These are phyloP conservation scores for Tenodera sinensis DNA, from an alignment of 2,888 invertebrate species.

Conservation along the genomic window DNA sequence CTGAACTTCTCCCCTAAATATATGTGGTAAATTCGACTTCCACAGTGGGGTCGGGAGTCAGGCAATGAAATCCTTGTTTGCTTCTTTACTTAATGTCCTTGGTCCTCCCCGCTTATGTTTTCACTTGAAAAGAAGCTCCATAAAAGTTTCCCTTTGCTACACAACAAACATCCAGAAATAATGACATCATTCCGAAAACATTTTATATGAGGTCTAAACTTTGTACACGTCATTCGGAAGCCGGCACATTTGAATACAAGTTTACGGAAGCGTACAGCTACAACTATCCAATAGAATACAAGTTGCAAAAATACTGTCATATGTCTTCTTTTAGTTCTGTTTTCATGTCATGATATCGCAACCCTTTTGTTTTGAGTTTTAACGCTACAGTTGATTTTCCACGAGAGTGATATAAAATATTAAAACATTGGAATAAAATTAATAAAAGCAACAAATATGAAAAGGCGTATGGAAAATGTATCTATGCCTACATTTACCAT, in stretches of 20 bases:
- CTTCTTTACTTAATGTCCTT: not conserved
- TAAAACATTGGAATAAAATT: too few relatives aligned
- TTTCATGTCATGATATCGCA: too few relatives aligned
- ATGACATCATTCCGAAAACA: not conserved
- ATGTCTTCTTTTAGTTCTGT: not conserved
- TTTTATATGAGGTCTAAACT: not conserved
- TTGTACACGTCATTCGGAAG: not conserved
- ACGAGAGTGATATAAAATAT: too few relatives aligned
- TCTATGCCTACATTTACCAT: too few relatives aligned
- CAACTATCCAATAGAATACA: not conserved
- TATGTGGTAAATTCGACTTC: not conserved
- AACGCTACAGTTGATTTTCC: too few relatives aligned
- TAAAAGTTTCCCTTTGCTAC: not conserved
- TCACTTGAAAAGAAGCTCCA: slow-evolving; percentile 2
- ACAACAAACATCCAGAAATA: not conserved
- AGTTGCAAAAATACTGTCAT: not conserved
- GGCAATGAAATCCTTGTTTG: not conserved
- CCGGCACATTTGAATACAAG: not conserved
- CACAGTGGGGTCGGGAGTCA: not conserved
- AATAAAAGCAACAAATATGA: too few relatives aligned
- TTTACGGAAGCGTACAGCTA: not conserved
- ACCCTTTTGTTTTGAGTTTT: too few relatives aligned
- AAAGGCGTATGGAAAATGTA: too few relatives aligned
- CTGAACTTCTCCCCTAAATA: not conserved
- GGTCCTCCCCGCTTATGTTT: not conserved